Conservation (phyloP, 2,113 vertebrate genomes). For the Eulemur macaco region DNA sequence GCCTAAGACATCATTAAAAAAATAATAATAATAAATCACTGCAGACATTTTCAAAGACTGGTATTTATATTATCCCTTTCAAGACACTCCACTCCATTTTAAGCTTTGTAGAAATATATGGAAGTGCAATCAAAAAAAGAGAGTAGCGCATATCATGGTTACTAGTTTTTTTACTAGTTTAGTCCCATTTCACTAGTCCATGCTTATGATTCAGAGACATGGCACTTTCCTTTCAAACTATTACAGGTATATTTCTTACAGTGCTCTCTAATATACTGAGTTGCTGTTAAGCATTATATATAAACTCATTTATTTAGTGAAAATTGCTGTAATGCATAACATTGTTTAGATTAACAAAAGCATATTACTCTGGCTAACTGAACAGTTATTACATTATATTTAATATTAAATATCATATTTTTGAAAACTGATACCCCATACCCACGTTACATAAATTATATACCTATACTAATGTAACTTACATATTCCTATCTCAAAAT, state of each 20-base stretch:
- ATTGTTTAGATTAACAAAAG: slow-evolving; percentile 46
- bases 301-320: slow-evolving; percentile 25
- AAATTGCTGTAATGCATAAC: neutral
- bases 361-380: neutral
- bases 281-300: neutral
- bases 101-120: slow-evolving; percentile 19
- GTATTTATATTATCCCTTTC: slow-evolving; percentile 38
- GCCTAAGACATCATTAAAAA: neutral
- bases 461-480: neutral
- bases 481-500: slow-evolving; percentile 2
- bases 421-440: neutral
- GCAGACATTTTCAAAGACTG: slow-evolving; percentile 46
- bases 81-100: slow-evolving; percentile 35
- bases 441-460: neutral
- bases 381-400: neutral
- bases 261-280: slow-evolving; percentile 41
- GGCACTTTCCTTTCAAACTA: slow-evolving; percentile 8
- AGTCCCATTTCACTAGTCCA: slow-evolving; percentile 48
- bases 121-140: slow-evolving; percentile 62
- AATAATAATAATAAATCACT: slow-evolving; percentile 3
- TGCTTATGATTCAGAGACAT: slow-evolving; percentile 43
- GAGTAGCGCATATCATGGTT: neutral
- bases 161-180: slow-evolving; percentile 11
- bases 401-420: slow-evolving; percentile 10
- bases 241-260: slow-evolving; percentile 28